phyloP scores from a whole-genome alignment of 2,888 invertebrate species.

The Andrena fulva region DNA sequence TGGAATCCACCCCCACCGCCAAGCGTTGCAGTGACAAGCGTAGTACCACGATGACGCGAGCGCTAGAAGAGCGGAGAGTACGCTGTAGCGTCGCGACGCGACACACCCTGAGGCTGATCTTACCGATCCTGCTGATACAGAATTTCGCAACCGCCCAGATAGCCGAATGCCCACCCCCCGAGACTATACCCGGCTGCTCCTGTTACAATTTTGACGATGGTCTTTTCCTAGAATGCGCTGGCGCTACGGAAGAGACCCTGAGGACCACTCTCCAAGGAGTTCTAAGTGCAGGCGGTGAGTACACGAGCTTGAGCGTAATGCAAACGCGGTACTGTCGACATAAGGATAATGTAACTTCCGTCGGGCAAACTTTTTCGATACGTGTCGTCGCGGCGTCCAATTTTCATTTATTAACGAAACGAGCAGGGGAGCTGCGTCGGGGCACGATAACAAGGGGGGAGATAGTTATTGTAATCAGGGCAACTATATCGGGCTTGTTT shows the following conservation, averaged over 20 bases:
- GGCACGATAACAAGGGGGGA: constrained; percentile 10
- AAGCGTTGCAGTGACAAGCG: constrained; percentile 62
- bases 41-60: constrained; percentile 78
- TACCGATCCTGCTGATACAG: constrained; percentile 69
- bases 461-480: constrained; percentile 35
- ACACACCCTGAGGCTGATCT: constrained; percentile 66
- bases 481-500: constrained; percentile 19
- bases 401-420: constrained; percentile 44
- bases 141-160: constrained; percentile 73
- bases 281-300: constrained; percentile 78
- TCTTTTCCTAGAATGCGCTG: constrained; percentile 94
- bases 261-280: constrained; percentile 91
- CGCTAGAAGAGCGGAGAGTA: constrained; percentile 67
- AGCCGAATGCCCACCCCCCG: constrained; percentile 81
- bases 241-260: constrained; percentile 91
- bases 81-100: constrained; percentile 58
- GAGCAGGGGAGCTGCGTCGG: background rate
- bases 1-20: constrained; percentile 29
- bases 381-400: constrained; percentile 17
- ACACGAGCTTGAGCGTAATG: constrained; percentile 10
- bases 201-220: constrained; percentile 97
- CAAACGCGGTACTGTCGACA: constrained; percentile 18
- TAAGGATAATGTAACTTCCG: constrained; percentile 11
- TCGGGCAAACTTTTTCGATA: constrained; percentile 30
- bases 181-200: constrained; percentile 90